phyloP scores from a whole-genome alignment of 2,113 vertebrate species.

The Triplophysa dalaica region DNA sequence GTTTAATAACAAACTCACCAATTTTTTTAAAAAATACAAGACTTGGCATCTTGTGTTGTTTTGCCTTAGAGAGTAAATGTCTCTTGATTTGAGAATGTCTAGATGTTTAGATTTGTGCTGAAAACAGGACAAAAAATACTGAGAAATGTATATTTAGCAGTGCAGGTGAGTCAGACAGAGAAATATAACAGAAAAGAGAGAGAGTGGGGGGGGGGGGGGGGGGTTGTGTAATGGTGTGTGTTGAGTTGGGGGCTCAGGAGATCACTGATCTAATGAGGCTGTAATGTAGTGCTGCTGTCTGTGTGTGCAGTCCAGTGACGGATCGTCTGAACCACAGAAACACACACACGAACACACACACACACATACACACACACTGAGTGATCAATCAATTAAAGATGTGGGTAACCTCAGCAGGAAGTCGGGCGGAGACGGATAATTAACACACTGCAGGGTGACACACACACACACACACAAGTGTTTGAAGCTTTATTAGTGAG shows the following conservation, averaged over 20 bases:
- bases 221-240: neutral
- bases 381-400: slow-evolving; percentile 34
- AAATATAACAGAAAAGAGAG: slow-evolving; percentile 1
- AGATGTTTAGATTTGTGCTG: no score
- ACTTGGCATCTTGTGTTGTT: no score
- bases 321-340: slow-evolving; percentile 43
- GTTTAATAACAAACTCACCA: no score
- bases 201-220: slow-evolving; percentile 10
- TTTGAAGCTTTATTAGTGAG: neutral
- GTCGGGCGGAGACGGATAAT: slow-evolving; percentile 12
- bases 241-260: slow-evolving; percentile 25
- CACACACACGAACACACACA: slow-evolving; percentile 30
- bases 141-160: no score
- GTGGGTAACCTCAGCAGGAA: neutral
- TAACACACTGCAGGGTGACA: slow-evolving; percentile 40
- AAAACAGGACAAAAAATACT: no score
- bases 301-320: slow-evolving; percentile 39
- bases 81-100: no score
- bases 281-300: slow-evolving; percentile 55
- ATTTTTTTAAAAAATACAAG: no score
- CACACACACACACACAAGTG: neutral
- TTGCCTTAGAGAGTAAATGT: no score
- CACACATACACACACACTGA: slow-evolving; percentile 33
- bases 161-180: neutral
- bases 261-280: slow-evolving; percentile 50